A percentile compares a stretch with the other conserved stretches of the same genome.
Conservation (phyloP, 2,113 vertebrate genomes). For the Rhegmatorhina hoffmannsi region DNA sequence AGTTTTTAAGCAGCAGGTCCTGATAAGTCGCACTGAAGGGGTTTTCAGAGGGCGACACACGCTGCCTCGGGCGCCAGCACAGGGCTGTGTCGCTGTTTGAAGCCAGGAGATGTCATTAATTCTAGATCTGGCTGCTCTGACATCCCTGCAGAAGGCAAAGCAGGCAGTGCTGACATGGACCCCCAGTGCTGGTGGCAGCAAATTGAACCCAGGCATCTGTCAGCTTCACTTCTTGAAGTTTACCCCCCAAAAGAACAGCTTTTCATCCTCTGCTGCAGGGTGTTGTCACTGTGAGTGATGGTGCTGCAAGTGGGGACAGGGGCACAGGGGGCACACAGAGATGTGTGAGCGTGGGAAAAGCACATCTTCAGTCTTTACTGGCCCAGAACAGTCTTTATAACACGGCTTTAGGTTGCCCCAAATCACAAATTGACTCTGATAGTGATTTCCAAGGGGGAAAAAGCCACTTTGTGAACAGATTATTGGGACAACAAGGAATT, state of each 20-base stretch:
- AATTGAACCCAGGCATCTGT: neutral
- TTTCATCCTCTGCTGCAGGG: neutral
- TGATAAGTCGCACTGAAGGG: neutral
- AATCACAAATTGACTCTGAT: neutral
- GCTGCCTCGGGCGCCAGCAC: neutral
- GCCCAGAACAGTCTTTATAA: neutral
- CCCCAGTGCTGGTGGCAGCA: neutral
- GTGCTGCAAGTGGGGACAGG: neutral
- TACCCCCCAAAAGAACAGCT: neutral
- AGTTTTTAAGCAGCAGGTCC: neutral
- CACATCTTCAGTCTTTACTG: neutral
- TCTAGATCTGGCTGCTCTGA: neutral
- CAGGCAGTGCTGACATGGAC: neutral
- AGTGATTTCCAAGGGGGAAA: neutral
- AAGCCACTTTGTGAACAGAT: neutral
- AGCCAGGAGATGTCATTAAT: neutral
- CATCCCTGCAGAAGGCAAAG: neutral
- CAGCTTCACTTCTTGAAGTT: neutral
- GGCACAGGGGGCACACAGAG: neutral
- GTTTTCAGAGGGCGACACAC: neutral
- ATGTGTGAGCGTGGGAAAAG: accelerated
- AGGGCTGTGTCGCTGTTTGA: neutral
- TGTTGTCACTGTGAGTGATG: accelerated
- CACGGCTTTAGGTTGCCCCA: neutral
- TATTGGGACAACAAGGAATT: neutral